Percentiles rank a stretch among this genome's conserved stretches.
Conservation (phyloP, 2,888 invertebrate genomes). For the Candidula unifasciata region DNA sequence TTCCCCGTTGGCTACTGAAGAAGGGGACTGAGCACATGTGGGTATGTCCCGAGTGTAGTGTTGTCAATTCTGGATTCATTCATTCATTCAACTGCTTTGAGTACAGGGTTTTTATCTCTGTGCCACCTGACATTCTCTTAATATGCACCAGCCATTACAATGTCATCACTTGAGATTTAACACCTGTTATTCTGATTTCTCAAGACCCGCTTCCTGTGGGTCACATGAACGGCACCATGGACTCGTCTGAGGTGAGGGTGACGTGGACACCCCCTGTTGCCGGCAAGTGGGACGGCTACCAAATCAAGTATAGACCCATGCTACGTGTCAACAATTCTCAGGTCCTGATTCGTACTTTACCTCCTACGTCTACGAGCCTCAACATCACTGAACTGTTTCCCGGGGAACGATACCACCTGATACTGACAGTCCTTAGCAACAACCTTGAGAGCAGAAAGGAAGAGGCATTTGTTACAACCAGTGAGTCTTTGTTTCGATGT, state of each 20-base stretch:
- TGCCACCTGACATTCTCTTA: no score
- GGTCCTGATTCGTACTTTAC: constrained; percentile 59
- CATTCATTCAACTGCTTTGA: no score
- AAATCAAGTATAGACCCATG: constrained; percentile 60
- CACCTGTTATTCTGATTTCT: background rate
- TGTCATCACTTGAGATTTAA: background rate
- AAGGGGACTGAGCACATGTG: no score
- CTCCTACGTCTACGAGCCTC: constrained; percentile 26
- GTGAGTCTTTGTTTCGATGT: constrained; percentile 51
- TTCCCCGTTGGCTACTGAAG: no score
- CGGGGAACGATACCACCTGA: constrained; percentile 66
- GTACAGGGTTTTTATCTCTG: no score
- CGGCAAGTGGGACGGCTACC: constrained; percentile 53
- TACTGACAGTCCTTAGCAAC: constrained; percentile 62
- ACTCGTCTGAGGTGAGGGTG: constrained; percentile 53
- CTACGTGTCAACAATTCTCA: constrained; percentile 55
- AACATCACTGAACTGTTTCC: constrained; percentile 59
- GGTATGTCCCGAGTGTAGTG: no score
- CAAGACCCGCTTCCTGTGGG: constrained; percentile 63
- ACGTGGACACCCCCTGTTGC: constrained; percentile 60
- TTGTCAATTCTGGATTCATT: no score
- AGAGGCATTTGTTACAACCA: constrained; percentile 31
- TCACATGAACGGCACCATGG: constrained; percentile 55
- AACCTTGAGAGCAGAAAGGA: constrained; percentile 56
- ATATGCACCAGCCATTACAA: no score